Evolutionary conservation across 1,140 invertebrate species (phyloP), one percentile per base, ranked within the genome.

Genomic region (Saccostrea cuccullata): DNA sequence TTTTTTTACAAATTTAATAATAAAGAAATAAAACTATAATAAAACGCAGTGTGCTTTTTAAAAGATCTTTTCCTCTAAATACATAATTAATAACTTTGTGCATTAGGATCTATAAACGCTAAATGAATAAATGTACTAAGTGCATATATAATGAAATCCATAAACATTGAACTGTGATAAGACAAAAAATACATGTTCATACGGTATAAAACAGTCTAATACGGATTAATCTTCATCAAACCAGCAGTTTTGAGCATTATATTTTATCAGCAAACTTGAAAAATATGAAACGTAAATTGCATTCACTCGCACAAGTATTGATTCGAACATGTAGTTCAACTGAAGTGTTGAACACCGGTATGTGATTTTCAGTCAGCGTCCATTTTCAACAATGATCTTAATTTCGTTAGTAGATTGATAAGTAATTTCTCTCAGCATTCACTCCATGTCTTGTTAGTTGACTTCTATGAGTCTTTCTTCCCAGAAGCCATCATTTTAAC

Each of bases 221-320:
- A 17, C 17, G 1, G 70, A 77, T 77, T 26, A 73, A 77, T 77
- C 23, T 77, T 77, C 30, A 36, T 26, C 23, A 77, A 30, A 77
- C 70, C 70, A 77, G 70, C 70, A 77, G 70, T 77, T 8, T 77
- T 77, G 70, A 77, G 70, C 70, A 77, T 26, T 77, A 77, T 77
- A 23, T 77, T 77, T 30, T 11, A 67, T 67, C 23, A 20, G 30
- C 30, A 77, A 77, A 77, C 23, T 30, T 30, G 30, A 77, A 77
- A 67, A 77, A 77, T 77, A 77, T 77, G 70, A 77, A 36, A 77
- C 70, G 20, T 77, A 77, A 77, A 77, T 77, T 36, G 26, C 70
- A 77, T 77, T 77, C 70, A 77, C 70, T 77, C 70, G 70, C 70
- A 36, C 70, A 77, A 17, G 23, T 77, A 77, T 77, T 77, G 70